Percentiles rank a stretch among this genome's conserved stretches.
Conservation (phyloP, 2,113 vertebrate genomes). For the Uria lomvia region DNA sequence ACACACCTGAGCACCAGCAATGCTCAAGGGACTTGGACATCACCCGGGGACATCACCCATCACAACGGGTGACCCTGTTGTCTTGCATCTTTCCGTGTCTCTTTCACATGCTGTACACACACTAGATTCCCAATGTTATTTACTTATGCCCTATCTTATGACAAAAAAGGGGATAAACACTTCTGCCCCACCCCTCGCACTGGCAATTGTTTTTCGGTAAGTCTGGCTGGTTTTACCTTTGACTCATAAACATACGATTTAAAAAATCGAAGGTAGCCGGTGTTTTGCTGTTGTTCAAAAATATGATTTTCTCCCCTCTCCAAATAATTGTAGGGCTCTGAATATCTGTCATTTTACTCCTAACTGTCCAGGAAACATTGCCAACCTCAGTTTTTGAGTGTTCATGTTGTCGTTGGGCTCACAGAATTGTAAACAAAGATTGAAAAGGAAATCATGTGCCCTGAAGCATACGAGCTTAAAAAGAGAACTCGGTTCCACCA, state of each 20-base stretch:
- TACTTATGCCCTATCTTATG: background rate
- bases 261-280: background rate
- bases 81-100: background rate
- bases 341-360: background rate
- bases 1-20: background rate
- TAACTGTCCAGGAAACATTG: background rate
- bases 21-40: background rate
- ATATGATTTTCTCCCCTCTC: background rate
- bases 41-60: too few species aligned
- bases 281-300: background rate
- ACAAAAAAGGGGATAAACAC: background rate
- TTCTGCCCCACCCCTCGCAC: background rate
- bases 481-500: background rate
- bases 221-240: background rate
- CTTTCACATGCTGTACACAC: background rate
- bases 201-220: background rate
- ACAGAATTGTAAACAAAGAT: background rate
- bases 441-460: background rate
- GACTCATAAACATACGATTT: background rate
- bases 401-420: background rate
- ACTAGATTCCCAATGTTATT: background rate
- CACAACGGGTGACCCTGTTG: rapidly evolving
- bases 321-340: background rate
- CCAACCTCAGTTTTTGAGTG: background rate
- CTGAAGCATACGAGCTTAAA: background rate